Evolutionary conservation across 2,113 vertebrate genomes (phyloP).

Genomic region (Albula glossodonta): DNA sequence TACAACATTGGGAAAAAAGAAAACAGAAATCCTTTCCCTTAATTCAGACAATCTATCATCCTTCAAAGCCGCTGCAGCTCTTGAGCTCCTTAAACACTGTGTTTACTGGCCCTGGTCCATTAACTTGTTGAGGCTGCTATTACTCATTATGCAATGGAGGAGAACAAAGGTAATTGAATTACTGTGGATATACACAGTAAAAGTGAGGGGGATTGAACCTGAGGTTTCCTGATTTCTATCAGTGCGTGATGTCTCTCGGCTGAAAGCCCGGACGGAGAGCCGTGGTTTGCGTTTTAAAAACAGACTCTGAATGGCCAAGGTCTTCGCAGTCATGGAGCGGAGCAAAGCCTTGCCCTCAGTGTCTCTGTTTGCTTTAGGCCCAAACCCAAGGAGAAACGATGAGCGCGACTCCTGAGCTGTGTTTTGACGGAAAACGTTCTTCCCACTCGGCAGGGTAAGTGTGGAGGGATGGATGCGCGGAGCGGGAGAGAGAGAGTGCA

Average conservation of each 20-base stretch:
- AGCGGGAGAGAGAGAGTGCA: slow-evolving; percentile 9
- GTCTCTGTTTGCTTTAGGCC: slow-evolving; percentile 29
- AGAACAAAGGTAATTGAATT: slow-evolving; percentile 65
- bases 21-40: slow-evolving; percentile 40
- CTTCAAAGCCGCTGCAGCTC: slow-evolving; percentile 51
- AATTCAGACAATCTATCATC: slow-evolving; percentile 54
- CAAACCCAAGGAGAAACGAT: neutral
- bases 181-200: slow-evolving; percentile 57
- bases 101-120: slow-evolving; percentile 64
- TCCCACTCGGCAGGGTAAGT: slow-evolving; percentile 6
- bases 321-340: slow-evolving; percentile 2
- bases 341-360: neutral
- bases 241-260: slow-evolving; percentile 41
- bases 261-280: slow-evolving; percentile 18
- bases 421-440: slow-evolving; percentile 37
- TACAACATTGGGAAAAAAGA: slow-evolving; percentile 16
- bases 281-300: slow-evolving; percentile 6
- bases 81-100: slow-evolving; percentile 56
- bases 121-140: slow-evolving; percentile 56
- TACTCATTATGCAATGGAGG: slow-evolving; percentile 60
- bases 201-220: slow-evolving; percentile 53
- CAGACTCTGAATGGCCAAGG: neutral
- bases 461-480: slow-evolving; percentile 25
- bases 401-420: slow-evolving; percentile 24
- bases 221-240: slow-evolving; percentile 44